Evolutionary conservation across 2,113 vertebrate species (phyloP).

Genomic region (Phaethon lepturus): DNA sequence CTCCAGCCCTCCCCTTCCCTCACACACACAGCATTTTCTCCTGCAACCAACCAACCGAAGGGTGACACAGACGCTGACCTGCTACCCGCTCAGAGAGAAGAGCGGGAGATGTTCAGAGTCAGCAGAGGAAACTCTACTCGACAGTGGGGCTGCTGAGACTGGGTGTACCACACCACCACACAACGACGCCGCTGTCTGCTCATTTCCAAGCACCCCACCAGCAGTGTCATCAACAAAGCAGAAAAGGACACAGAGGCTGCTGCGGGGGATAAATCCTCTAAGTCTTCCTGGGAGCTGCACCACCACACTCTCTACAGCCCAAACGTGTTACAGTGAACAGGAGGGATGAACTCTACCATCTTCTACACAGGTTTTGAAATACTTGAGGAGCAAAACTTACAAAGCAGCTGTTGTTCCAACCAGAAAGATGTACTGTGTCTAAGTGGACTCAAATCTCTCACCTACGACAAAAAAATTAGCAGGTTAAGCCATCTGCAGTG

Average conservation of each 20-base stretch:
- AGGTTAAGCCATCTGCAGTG: not conserved
- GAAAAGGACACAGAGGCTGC: not conserved
- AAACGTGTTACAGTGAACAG: rapidly evolving
- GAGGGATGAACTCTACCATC: not conserved
- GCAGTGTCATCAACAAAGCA: not conserved
- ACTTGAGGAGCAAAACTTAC: not conserved
- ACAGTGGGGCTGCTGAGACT: not conserved
- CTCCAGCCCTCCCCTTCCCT: not conserved
- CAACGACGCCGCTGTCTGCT: not conserved
- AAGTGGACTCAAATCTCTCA: not conserved
- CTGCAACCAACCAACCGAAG: not conserved
- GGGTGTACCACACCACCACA: not conserved
- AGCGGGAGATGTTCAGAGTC: not conserved
- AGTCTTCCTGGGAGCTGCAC: not conserved
- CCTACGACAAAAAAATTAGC: not conserved
- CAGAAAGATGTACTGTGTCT: not conserved
- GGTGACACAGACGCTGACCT: not conserved
- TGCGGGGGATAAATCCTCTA: not conserved
- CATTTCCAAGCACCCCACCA: not conserved
- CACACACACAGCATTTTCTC: not conserved
- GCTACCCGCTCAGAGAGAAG: not conserved
- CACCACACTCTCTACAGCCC: rapidly evolving
- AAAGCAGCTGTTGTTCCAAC: not conserved
- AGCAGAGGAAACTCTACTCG: not conserved
- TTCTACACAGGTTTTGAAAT: not conserved